Evolutionary conservation across 2,113 vertebrate genomes (phyloP), one percentile per base, ranked within the genome.

Genomic region (Xyrauchen texanus): DNA sequence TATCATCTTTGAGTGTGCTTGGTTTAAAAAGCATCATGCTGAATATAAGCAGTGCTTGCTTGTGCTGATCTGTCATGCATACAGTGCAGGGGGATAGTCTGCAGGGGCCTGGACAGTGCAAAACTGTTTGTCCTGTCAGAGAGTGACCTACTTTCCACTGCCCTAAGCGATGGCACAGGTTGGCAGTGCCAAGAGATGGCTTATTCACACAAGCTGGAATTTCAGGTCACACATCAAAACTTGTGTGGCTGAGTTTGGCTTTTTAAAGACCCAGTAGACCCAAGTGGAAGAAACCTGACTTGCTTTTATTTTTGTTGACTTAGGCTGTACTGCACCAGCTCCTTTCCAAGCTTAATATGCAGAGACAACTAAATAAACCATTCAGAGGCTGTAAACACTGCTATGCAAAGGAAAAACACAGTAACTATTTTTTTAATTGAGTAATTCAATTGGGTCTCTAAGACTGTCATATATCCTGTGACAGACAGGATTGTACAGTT

Each of bases 191-290:
- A 62, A 45, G 44, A 79, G 67, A 79, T 45, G 66, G 78, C 68
- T 62, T 70, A 80, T 82, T 86, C 65, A 76, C 55, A 68, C 7
- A 63, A n/a, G 76, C 12, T 71, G 60, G 71, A 46, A 46, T 63
- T 61, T 53, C 51, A 78, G 15, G 42, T 60, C 55, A 68, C 46
- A 46, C 57, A 21, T 68, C 10, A 63, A 21, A 46, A 7, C 52
- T 77, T 61, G 44, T 58, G 52, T 86, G 68, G 77, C 74, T 68
- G 16, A 63, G 21, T 34, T 34, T 34, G 77, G 78, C 12, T 80
- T 13, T 74, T 81, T 82, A 81, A 76, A 85, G 84, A 62, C 0
- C 55, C 60, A 65, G 71, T 34, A 34, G 21, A 34, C 21, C 21
- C 21, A 34, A 34, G 21, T 34, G 21, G 21, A 34, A 34, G 21